Base-by-base conservation (phyloP, 2,797 vertebrate genomes). In the Odontamblyopus lacepedii region DNA sequence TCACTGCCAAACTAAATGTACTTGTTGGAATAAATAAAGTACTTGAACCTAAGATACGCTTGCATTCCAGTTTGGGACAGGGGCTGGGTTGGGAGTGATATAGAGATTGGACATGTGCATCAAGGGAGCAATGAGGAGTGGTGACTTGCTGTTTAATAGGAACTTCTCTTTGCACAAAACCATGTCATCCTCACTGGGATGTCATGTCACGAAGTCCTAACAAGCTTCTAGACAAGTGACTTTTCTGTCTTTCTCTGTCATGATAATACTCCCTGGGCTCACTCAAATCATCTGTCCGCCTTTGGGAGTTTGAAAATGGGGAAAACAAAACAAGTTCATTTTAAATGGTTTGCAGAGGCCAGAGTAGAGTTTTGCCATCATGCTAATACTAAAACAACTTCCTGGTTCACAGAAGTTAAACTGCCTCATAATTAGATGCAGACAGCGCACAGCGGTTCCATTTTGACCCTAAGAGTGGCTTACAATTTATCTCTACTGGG, bases 41-140 rank as follows among this genome's bases (percentile, higher is more conserved):
- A 48, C 44, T 48, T 48, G 44, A 48, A 16, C 44, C 44, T 48
- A 48, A 15, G 11, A 77, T 2, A 63, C 71, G 89, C 85, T 70
- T 84, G 84, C 59, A 74, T 86, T 86, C 83, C 80, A 73, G 56
- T 71, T 61, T 63, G 69, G 81, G 70, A 80, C 66, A 77, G 77
- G 78, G 66, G 63, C 3, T 15, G 44, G 13, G 63, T 57, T 62
- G 79, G 73, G 83, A 48, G 63, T 75, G 81, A 82, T 81, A 72
- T 65, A 71, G 83, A 59, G 38, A 18, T 79, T 38, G 55, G 44
- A 4, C 13, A 71, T 76, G 67, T 73, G 23, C 76, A 66, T 64
- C 27, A 35, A 29, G 6, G 16, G 53, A 16, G 51, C 72, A 32
- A 48, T 65, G 60, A 63, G 83, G 79, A 81, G 70, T 55, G 60